Evolutionary conservation across 2,888 invertebrate genomes (phyloP).

Genomic region (Hipparchia semele): DNA sequence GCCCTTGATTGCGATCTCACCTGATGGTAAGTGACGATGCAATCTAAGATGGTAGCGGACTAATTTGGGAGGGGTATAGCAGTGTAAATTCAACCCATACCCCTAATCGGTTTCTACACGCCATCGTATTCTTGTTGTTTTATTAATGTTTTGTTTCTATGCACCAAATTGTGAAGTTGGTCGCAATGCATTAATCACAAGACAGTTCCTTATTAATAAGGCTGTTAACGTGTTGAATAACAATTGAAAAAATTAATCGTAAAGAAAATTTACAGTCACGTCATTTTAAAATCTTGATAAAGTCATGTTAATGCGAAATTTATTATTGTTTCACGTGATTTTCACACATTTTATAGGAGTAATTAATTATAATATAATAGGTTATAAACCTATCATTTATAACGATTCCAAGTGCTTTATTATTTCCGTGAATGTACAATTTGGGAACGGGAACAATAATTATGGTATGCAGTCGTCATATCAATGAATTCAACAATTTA

Average conservation of each 20-base stretch:
- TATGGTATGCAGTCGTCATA: too few species aligned
- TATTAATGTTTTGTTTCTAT: too few species aligned
- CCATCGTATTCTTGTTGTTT: too few species aligned
- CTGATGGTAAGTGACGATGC: too few species aligned
- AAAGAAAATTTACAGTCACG: slow-evolving; percentile 1
- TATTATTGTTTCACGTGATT: slow-evolving; percentile 18
- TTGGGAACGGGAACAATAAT: background rate
- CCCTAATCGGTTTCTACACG: too few species aligned
- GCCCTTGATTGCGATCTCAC: too few species aligned
- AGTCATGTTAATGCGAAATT: slow-evolving; percentile 7
- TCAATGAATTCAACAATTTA: too few species aligned
- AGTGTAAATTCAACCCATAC: too few species aligned
- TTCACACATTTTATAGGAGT: background rate
- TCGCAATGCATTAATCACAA: background rate
- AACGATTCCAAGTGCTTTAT: background rate
- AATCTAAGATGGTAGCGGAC: too few species aligned
- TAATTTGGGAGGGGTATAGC: too few species aligned
- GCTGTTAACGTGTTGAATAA: slow-evolving; percentile 30
- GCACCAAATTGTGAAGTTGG: background rate
- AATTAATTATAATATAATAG: background rate
- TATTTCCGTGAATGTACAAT: background rate
- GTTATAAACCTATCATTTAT: too few species aligned
- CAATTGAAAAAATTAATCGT: slow-evolving; percentile 7
- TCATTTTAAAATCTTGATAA: slow-evolving; percentile 14
- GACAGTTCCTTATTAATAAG: background rate